Percentiles rank a stretch among this genome's conserved stretches.
phyloP scores from a whole-genome alignment of 2,113 vertebrate species.

The Heterocephalus glaber region DNA sequence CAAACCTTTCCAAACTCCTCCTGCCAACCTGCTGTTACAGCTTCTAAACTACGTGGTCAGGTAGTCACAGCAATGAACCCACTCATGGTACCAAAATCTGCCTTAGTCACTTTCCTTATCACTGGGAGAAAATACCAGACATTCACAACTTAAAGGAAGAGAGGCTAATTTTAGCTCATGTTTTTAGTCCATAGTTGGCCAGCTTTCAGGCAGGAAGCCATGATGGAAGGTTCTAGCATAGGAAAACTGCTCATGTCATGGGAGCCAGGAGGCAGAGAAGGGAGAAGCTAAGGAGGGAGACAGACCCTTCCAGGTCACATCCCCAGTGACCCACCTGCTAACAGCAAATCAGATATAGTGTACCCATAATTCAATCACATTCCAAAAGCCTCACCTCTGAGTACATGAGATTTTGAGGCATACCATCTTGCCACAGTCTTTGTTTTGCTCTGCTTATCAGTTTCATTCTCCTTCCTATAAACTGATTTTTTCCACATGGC shows the following conservation, averaged over 20 bases:
- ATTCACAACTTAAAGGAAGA: neutral
- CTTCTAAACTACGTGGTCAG: neutral
- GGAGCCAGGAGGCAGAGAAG: neutral
- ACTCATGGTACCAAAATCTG: neutral
- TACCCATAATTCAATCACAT: neutral
- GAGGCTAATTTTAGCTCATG: neutral
- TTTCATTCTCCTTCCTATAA: neutral
- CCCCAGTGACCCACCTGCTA: neutral
- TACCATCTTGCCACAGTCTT: neutral
- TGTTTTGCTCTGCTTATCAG: neutral
- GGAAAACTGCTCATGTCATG: neutral
- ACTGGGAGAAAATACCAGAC: neutral
- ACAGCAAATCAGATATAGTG: neutral
- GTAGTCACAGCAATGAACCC: neutral
- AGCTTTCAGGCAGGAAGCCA: neutral
- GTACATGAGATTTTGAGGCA: neutral
- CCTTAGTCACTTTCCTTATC: neutral
- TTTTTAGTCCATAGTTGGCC: neutral
- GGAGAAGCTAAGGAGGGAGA: neutral
- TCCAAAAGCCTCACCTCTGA: neutral
- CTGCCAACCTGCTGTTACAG: neutral
- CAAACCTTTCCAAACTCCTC: neutral
- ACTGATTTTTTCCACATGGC: neutral
- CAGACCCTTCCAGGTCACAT: neutral
- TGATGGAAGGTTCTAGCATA: neutral